Evolutionary conservation across 2,888 invertebrate species (phyloP), one percentile per base, ranked within the genome.

Genomic region (Prosapia bicincta): DNA sequence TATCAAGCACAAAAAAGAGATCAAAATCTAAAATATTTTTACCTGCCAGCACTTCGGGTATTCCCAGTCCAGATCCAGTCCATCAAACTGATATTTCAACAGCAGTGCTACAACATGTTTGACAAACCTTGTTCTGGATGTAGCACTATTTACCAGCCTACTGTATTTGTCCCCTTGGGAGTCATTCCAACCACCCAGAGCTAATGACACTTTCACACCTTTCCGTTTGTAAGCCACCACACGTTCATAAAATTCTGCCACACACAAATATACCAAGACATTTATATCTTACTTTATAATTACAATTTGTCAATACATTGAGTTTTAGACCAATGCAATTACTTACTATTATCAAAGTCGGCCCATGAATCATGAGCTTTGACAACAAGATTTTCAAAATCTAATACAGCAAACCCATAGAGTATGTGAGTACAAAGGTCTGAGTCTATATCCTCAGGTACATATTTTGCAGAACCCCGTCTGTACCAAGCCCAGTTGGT

Each of bases 161-260:
- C 95, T 95, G 85, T 96, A 96, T 83, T 96, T 96, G 83, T 95
- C 95, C 0, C 95, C 95, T 38, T 91, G 92, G 0, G 96, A 97
- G 84, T 97, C 96, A 83, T 96, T 97, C 97, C 97, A 97, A 1
- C 97, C 97, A n/a, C 97, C 98, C 26, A 98, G 87, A 0, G 95
- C 97, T 13, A 98, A 85, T 0, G 93, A 90, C 0, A 96, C 94
- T 84, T 96, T 97, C 43, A 95, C 87, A 0, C 94, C 93, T 81
- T 92, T 90, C 72, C 90, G 87, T 83, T 94, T 96, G 81, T 91
- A 91, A 0, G 89, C 91, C 0, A 92, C 90, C 0, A 97, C 94
- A 26, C 94, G 88, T 78, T 94, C 93, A 83, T 96, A 97, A 85
- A 96, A 95, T 80, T 90, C 93, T 92, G 82, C 77, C 76, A 76